Percentiles rank a stretch among this genome's conserved stretches.
Conservation (phyloP, 2,888 invertebrate genomes). For the Gasteruption jaculator region DNA sequence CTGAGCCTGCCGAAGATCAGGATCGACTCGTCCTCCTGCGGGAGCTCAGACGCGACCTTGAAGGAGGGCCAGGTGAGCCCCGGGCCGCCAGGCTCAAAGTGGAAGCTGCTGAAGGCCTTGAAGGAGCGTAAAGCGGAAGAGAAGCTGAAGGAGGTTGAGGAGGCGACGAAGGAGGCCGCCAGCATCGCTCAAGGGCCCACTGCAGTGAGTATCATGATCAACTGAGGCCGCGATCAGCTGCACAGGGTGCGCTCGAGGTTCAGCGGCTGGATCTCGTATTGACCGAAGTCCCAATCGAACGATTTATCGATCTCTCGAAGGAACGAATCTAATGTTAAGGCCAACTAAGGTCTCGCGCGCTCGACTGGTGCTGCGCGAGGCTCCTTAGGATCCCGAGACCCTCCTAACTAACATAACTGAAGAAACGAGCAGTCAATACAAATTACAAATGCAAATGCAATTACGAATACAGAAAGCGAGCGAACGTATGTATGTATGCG, state of each 20-base stretch:
- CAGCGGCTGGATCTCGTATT: slow-evolving; percentile 33
- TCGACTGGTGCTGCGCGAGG: no score
- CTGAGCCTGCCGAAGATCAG: slow-evolving; percentile 54
- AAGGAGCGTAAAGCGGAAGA: slow-evolving; percentile 89
- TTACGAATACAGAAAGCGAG: no score
- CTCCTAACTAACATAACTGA: no score
- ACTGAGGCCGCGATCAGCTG: slow-evolving; percentile 47
- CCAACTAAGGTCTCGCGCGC: no score
- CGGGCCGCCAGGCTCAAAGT: slow-evolving; percentile 74
- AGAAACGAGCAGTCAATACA: no score
- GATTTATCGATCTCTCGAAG: no score
- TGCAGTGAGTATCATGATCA: slow-evolving; percentile 49
- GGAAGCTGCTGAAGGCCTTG: slow-evolving; percentile 85
- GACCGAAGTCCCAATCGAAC: no score
- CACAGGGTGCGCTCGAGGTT: slow-evolving; percentile 47
- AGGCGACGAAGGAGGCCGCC: slow-evolving; percentile 41
- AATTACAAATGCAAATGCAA: no score
- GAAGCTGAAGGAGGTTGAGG: slow-evolving; percentile 59
- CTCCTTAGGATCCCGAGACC: no score
- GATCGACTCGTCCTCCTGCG: slow-evolving; percentile 51
- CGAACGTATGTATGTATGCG: no score
- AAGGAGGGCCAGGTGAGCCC: slow-evolving; percentile 49
- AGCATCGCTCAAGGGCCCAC: slow-evolving; percentile 40
- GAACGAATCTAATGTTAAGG: no score
- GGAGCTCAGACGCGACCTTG: slow-evolving; percentile 42